Evolutionary conservation across 2,888 invertebrate genomes (phyloP).

Genomic region (Cryptophagus acutangulus): DNA sequence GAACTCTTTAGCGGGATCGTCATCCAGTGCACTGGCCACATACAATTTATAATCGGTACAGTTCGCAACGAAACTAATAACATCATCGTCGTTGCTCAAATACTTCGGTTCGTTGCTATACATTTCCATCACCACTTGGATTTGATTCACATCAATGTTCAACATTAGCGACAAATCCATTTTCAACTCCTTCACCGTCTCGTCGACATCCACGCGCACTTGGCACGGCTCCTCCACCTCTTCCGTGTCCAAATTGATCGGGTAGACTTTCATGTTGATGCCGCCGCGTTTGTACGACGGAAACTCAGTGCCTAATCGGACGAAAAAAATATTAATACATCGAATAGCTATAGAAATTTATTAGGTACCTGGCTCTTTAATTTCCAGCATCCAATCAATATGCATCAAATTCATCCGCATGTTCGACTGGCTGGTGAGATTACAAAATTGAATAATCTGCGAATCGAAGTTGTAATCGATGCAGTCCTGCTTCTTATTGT

Average conservation of each 20-base stretch:
- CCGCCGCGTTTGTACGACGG: constrained; percentile 61
- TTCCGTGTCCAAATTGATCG: constrained; percentile 57
- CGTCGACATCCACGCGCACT: constrained; percentile 55
- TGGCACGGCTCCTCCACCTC: constrained; percentile 58
- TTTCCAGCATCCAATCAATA: constrained; percentile 63
- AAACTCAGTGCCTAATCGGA: constrained; percentile 46
- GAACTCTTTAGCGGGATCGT: constrained; percentile 50
- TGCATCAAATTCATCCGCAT: constrained; percentile 36
- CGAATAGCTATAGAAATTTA: constrained; percentile 4
- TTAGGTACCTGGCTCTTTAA: constrained; percentile 52
- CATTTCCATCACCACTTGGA: constrained; percentile 41
- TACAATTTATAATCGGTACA: constrained; percentile 49
- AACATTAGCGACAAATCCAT: constrained; percentile 46
- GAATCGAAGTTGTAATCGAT: constrained; percentile 65
- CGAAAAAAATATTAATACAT: background rate
- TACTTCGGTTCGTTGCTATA: constrained; percentile 43
- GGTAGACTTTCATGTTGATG: constrained; percentile 56
- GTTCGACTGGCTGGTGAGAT: constrained; percentile 49
- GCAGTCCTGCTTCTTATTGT: constrained; percentile 58
- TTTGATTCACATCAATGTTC: constrained; percentile 43
- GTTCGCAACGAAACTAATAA: constrained; percentile 44
- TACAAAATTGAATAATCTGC: constrained; percentile 45
- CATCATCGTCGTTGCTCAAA: constrained; percentile 45
- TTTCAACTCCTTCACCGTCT: constrained; percentile 57
- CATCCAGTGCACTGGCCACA: constrained; percentile 47